These are phyloP conservation scores for Strigamia maritima DNA, from an alignment of 2,888 invertebrate genomes.

Conservation along the genomic window DNA sequence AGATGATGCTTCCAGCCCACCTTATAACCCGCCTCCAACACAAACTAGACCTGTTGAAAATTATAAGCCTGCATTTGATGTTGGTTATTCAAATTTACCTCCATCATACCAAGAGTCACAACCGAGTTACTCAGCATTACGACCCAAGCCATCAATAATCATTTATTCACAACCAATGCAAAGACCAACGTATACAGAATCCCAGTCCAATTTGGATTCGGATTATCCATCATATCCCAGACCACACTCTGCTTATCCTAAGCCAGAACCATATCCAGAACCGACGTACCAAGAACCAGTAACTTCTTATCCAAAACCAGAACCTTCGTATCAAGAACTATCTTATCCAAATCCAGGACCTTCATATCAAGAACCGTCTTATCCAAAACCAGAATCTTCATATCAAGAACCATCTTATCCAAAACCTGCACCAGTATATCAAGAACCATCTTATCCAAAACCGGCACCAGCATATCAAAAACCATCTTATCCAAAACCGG, in stretches of 20 bases:
- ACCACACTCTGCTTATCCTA: no score
- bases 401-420: no score
- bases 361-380: not conserved
- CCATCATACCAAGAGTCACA: not conserved
- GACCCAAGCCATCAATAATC: not conserved
- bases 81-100: not conserved
- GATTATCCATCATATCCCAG: no score
- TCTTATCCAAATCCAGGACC: not conserved
- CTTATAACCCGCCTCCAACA: not conserved
- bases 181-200: no score
- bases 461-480: not conserved
- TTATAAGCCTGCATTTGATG: not conserved
- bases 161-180: not conserved
- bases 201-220: no score
- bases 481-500: not conserved
- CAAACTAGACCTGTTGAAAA: not conserved
- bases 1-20: not conserved
- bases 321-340: not conserved
- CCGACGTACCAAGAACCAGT: not conserved
- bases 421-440: no score
- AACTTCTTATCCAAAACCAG: not conserved
- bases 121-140: not conserved
- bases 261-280: no score
- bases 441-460: not conserved
- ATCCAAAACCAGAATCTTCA: not conserved